Evolutionary conservation across 2,888 invertebrate genomes (phyloP).

Genomic region (Acutogordius australiensis): DNA sequence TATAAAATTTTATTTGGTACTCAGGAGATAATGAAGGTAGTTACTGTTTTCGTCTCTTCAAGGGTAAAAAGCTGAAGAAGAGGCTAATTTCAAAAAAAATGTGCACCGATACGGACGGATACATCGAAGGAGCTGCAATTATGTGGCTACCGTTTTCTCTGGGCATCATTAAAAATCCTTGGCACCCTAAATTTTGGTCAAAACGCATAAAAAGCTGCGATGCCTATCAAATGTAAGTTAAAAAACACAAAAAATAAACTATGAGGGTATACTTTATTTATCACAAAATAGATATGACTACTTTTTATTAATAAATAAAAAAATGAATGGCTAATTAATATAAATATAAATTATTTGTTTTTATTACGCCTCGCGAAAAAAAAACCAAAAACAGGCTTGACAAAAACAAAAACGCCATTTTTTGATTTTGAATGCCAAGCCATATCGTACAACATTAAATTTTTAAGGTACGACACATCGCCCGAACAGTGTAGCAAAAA

Average conservation of each 20-base stretch:
- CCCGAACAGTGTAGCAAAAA: background rate
- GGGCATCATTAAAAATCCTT: constrained; percentile 3
- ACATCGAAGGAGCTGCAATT: constrained; percentile 6
- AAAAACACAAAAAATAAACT: no score
- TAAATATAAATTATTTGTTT: no score
- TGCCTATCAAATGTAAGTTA: constrained; percentile 4
- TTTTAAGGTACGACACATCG: constrained; percentile 1
- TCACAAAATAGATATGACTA: no score
- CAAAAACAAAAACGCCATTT: no score
- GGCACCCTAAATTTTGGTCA: constrained; percentile 9
- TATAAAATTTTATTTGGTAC: background rate
- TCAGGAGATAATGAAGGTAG: background rate
- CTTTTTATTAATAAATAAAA: no score
- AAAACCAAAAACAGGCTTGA: no score
- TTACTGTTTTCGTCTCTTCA: constrained; percentile 2
- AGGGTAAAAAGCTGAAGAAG: background rate
- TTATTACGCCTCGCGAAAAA: no score
- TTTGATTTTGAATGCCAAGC: background rate
- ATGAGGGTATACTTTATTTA: no score
- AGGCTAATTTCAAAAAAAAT: background rate
- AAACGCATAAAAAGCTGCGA: constrained; percentile 4
- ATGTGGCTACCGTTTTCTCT: background rate
- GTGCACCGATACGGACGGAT: background rate
- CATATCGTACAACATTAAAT: background rate
- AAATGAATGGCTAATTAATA: no score